A percentile compares a stretch with the other conserved stretches of the same genome.
phyloP scores from a whole-genome alignment of 2,797 vertebrate genomes.

The Remorina albescens region DNA sequence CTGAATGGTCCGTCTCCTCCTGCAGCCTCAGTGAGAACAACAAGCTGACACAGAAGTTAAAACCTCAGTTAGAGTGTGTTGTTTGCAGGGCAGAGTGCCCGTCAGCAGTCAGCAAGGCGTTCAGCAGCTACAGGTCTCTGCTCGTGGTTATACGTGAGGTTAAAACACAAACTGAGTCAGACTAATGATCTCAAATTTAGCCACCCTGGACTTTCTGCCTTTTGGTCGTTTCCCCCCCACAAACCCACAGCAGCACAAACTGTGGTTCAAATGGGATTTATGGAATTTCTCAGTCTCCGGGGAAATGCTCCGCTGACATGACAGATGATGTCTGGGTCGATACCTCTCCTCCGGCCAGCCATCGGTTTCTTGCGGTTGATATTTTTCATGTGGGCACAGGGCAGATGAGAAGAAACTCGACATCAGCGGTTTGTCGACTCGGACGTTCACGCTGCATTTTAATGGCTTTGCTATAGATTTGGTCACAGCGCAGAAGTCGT shows the following conservation, averaged over 20 bases:
- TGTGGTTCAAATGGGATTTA: background rate
- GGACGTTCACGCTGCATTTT: background rate
- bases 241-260: background rate
- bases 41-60: background rate
- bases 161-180: background rate
- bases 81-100: no score
- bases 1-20: background rate
- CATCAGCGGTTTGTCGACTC: background rate
- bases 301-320: background rate
- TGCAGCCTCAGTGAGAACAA: background rate
- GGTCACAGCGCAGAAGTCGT: background rate
- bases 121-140: background rate
- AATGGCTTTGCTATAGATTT: background rate
- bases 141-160: background rate
- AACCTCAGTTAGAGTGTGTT: background rate
- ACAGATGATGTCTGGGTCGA: background rate
- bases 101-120: background rate
- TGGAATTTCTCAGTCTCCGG: background rate
- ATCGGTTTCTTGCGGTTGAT: background rate
- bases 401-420: background rate
- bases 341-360: background rate
- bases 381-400: background rate
- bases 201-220: no score
- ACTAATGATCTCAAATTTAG: no score
- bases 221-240: background rate